Base-by-base conservation (phyloP, 2,797 vertebrate genomes). In the Synanceia verrucosa region DNA sequence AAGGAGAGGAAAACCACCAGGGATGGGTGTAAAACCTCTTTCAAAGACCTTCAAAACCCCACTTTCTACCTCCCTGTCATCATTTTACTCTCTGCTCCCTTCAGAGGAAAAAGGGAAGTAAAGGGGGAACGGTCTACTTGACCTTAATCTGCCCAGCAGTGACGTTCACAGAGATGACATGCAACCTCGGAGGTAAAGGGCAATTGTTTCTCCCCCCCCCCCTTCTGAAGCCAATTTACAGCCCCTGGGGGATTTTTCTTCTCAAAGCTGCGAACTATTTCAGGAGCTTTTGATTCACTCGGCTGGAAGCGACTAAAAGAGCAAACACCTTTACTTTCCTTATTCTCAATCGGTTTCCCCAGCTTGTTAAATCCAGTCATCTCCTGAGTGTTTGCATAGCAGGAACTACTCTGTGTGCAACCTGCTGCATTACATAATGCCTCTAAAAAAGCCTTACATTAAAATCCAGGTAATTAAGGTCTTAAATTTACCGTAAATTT, bases 61-160 rank as follows among this genome's bases (percentile, higher is more conserved):
- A 71, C 76, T 85, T 85, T 90, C 90, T 82, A 79, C 75, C 77
- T 80, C 59, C 67, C 71, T 88, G 83, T 90, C 87, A 84, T 88
- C 88, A 82, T 89, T 89, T 85, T 80, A 79, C 85, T 85, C 73
- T 70, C 85, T 58, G 78, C 77, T 89, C 78, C 85, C 86, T 82
- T 86, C 82, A 84, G 87, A 89, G 69, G 28, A 71, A 73, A 79
- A 62, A 68, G 47, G 58, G 48, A 9, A 9, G 62, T 76, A 72
- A 64, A 6, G 80, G 71, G 65, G 83, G 82, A 73, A 70, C 77
- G 88, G 86, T 91, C 89, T 91, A 93, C 89, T 94, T 94, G 93
- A 95, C 93, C 94, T 94, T 95, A 94, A 94, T 95, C 90, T 92
- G 91, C 90, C 91, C 92, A 88, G 89, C 80, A 89, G 92, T 91